Base-by-base conservation (phyloP, 1,140 invertebrate species). In the Hyphantria cunea region DNA sequence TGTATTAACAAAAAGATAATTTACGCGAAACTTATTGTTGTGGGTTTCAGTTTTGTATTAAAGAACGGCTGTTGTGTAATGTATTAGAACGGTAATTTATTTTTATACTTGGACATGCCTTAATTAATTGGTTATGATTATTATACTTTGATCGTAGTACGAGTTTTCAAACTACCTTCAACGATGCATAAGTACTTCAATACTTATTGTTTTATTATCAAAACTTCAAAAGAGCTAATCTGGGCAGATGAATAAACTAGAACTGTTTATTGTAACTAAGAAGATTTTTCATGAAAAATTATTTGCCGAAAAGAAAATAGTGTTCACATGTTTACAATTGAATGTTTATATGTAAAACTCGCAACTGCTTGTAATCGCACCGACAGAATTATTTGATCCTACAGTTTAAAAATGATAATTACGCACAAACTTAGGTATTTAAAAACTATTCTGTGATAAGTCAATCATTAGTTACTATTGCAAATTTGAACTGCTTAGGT, bases 11-110 rank as follows among this genome's bases (percentile, higher is more conserved):
- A 76, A 77, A 74, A 76, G 69, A 72, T 51, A 77, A 78, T 51
- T 83, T 83, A 83, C 76, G 79, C 77, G 72, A 80, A 83, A 74
- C 68, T 77, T 76, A 76, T 84, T 82, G 76, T 83, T 72, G 59
- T 60, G 62, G 53, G 61, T 70, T 75, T 66, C 64, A 64, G 58
- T 53, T 71, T 77, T 80, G 79, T 79, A 65, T 11, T 64, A 72
- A 72, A 70, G 60, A 62, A 33, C 66, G 39, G 25, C 33, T 56
- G 42, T 32, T 45, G 37, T 17, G 52, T 65, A 52, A 55, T 44
- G 55, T 11, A 58, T 58, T 39, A 58, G 55, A 58, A 58, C 44
- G 49, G 49, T 7, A 31, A 58, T 39, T 6, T 3, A 11, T 58
- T 37, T 47, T 34, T 48, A 25, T 39, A 39, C 37, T 3, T 47